phyloP scores from a whole-genome alignment of 2,113 vertebrate species.

The Athene noctua region DNA sequence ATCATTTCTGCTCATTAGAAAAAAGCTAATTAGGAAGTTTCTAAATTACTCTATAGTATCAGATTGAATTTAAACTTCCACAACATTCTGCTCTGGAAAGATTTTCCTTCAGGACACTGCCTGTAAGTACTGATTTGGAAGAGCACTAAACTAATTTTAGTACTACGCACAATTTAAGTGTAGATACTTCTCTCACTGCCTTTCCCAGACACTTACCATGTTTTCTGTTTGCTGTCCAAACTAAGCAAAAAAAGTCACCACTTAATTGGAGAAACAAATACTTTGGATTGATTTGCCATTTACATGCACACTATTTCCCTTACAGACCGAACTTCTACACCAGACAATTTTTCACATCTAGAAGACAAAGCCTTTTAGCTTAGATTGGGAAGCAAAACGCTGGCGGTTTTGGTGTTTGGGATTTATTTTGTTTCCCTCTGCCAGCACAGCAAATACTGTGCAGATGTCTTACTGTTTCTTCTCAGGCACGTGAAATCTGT shows the following conservation, averaged over 20 bases:
- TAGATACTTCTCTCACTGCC: background rate
- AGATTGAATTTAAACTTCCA: background rate
- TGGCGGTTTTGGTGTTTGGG: background rate
- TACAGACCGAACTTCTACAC: background rate
- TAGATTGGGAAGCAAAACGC: background rate
- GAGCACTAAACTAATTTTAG: background rate
- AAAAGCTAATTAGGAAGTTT: background rate
- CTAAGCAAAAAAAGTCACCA: background rate
- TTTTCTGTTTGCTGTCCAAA: background rate
- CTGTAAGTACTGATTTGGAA: background rate
- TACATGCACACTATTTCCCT: background rate
- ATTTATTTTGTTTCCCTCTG: background rate
- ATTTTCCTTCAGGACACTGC: background rate
- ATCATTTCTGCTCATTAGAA: background rate
- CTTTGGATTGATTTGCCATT: background rate
- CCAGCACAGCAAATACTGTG: background rate
- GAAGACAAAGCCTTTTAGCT: background rate
- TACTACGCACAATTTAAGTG: background rate
- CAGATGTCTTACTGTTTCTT: background rate
- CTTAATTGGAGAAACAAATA: background rate
- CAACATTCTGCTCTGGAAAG: background rate
- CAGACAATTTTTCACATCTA: background rate
- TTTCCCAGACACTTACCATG: background rate
- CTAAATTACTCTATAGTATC: background rate
- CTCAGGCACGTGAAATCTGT: background rate